Evolutionary conservation across 2,888 invertebrate species (phyloP).

Genomic region (Eupeodes latifasciatus): DNA sequence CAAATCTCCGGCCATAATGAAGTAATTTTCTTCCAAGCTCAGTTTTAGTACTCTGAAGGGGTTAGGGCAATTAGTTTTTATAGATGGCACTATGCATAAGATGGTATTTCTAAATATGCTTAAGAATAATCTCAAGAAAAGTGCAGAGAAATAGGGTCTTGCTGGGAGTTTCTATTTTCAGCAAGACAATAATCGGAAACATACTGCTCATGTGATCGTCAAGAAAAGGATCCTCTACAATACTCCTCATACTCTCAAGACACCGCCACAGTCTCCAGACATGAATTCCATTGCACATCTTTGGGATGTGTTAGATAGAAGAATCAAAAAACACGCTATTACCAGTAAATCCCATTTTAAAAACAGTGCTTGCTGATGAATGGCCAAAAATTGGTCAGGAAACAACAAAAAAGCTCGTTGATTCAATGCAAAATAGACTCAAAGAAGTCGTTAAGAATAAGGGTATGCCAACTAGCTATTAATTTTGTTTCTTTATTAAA

Average conservation of each 20-base stretch:
- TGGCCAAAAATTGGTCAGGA: neutral
- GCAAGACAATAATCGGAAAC: no score
- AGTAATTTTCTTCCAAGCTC: no score
- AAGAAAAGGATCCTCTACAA: no score
- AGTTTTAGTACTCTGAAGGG: no score
- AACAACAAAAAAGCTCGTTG: neutral
- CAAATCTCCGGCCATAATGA: no score
- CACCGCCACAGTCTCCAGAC: neutral
- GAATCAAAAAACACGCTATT: neutral
- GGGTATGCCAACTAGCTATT: neutral
- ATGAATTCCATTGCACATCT: slow-evolving; percentile 5
- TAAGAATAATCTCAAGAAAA: no score
- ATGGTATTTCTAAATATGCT: neutral
- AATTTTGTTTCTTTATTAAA: neutral
- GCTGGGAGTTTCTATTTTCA: no score
- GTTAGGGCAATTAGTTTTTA: neutral
- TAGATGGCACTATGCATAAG: neutral
- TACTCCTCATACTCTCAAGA: no score
- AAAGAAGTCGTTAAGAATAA: neutral
- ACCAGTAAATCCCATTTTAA: neutral
- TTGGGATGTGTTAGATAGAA: neutral
- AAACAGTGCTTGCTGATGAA: slow-evolving; percentile 2
- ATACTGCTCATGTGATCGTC: no score
- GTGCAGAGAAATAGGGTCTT: no score
- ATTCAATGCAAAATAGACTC: neutral